Evolutionary conservation across 2,113 vertebrate species (phyloP).

Genomic region (Emydura subglobosa): DNA sequence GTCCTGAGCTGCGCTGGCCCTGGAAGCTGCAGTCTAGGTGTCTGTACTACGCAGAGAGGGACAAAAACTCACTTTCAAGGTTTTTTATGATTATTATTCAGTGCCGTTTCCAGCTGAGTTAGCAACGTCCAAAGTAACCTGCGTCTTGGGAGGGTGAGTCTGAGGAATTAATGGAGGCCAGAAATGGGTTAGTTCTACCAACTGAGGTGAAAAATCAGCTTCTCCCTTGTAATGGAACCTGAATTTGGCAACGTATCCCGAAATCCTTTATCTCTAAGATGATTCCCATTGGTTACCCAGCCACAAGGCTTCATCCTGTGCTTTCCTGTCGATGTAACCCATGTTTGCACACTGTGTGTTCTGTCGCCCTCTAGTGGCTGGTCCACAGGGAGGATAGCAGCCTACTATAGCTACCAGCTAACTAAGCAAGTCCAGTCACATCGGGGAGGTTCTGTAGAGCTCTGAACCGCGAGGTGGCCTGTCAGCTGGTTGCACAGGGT

Average conservation of each 20-base stretch:
- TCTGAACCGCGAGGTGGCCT: no score
- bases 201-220: neutral
- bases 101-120: neutral
- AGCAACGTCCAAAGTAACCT: neutral
- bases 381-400: neutral
- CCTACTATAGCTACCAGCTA: neutral
- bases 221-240: neutral
- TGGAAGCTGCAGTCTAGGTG: neutral
- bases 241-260: neutral
- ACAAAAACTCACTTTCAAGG: neutral
- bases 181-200: neutral
- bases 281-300: no score
- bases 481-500: no score
- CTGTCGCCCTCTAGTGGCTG: no score
- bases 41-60: neutral
- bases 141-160: neutral
- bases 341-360: no score
- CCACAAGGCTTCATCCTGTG: no score
- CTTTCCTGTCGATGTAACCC: no score
- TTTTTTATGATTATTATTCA: neutral
- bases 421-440: no score
- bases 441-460: no score
- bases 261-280: no score
- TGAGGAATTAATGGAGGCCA: neutral
- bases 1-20: neutral